Percentiles rank a stretch among this genome's conserved stretches.
Evolutionary conservation across 2,888 invertebrate species (phyloP).

Genomic region (Drosophila paranaensis): DNA sequence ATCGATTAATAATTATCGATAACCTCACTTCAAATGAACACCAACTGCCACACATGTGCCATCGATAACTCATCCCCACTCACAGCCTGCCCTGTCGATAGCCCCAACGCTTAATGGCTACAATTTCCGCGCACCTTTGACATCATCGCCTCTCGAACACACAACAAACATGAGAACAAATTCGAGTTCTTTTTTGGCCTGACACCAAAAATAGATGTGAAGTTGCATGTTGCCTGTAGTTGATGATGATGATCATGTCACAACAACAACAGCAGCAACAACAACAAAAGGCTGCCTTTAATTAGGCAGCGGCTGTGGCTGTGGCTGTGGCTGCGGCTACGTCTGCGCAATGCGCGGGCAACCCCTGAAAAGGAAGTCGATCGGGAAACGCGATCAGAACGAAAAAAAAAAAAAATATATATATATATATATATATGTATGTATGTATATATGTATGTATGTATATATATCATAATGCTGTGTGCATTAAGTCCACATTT

Average conservation of each 20-base stretch:
- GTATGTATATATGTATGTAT: neutral
- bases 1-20: neutral
- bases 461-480: conserved; percentile 16
- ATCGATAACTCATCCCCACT: neutral
- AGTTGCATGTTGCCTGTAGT: conserved; percentile 30
- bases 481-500: conserved; percentile 79
- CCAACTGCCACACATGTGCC: neutral
- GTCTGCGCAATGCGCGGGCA: conserved; percentile 47
- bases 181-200: conserved; percentile 7
- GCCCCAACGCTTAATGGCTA: neutral
- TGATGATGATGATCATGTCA: conserved; percentile 40
- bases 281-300: conserved; percentile 28
- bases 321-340: conserved; percentile 37
- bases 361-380: conserved; percentile 52
- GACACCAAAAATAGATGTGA: conserved; percentile 44
- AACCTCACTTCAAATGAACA: no score
- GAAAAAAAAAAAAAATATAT: neutral
- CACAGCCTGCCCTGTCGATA: neutral
- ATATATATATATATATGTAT: neutral
- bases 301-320: conserved; percentile 49
- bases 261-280: conserved; percentile 21
- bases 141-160: neutral
- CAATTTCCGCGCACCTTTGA: conserved; percentile 26
- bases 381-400: conserved; percentile 28
- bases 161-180: conserved; percentile 12